Evolutionary conservation across 64 coral and sea anemone species (phyloP).

Genomic region (Pocillopora verrucosa): DNA sequence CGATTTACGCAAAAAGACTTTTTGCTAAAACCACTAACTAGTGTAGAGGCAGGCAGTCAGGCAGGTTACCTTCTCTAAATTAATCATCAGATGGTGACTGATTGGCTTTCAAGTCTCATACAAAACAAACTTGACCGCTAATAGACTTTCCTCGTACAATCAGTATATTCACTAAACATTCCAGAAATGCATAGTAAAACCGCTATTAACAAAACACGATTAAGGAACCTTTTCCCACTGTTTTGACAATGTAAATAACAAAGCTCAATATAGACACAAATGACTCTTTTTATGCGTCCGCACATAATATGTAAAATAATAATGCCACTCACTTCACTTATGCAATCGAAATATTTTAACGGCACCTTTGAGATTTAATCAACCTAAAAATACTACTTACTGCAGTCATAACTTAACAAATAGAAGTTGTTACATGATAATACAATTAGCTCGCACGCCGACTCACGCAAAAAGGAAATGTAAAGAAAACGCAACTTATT

Average conservation of each 20-base stretch:
- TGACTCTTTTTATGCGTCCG: constrained; percentile 6
- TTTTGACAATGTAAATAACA: constrained; percentile 22
- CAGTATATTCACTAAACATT: constrained; percentile 1
- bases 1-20: background rate
- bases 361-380: background rate
- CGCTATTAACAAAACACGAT: constrained; percentile 40
- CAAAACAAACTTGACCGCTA: background rate
- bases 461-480: constrained; percentile 37
- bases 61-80: background rate
- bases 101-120: constrained; percentile 12
- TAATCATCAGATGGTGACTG: background rate
- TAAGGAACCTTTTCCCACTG: constrained; percentile 1
- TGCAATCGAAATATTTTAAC: background rate
- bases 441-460: background rate
- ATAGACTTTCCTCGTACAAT: background rate
- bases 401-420: background rate
- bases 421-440: background rate
- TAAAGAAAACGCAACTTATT: background rate
- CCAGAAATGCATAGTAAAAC: constrained; percentile 17
- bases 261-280: constrained; percentile 30
- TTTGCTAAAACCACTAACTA: background rate
- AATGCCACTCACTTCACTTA: background rate
- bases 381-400: background rate
- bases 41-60: background rate
- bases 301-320: background rate